Percentiles rank a stretch among this genome's conserved stretches.
These are phyloP conservation scores for Reticulitermes lucifugus DNA, from an alignment of 2,888 invertebrate species.

Conservation along the genomic window DNA sequence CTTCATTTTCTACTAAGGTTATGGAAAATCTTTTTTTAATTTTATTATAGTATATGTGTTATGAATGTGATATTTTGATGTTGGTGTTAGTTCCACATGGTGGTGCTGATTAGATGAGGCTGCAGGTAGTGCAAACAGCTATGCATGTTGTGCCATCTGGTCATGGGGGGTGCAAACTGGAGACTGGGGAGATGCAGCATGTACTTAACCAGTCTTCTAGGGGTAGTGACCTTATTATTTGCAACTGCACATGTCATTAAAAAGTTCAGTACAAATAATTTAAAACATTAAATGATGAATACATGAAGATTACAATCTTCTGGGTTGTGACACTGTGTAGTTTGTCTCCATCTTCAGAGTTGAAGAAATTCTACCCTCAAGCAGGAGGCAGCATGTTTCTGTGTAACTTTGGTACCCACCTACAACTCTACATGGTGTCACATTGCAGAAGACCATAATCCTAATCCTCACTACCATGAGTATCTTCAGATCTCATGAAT, in stretches of 20 bases:
- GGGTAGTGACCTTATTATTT: background rate
- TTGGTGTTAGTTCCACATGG: constrained; percentile 19
- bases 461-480: no score
- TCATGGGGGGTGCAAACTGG: background rate
- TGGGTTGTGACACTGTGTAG: no score
- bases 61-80: background rate
- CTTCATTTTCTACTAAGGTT: background rate
- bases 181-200: background rate
- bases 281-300: background rate
- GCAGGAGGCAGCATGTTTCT: no score
- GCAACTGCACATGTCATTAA: no score
- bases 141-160: background rate
- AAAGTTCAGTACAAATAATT: background rate
- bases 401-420: no score
- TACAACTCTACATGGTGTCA: no score
- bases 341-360: no score
- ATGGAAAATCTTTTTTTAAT: background rate
- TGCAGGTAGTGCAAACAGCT: background rate
- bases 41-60: no score
- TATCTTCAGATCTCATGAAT: no score
- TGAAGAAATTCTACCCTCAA: no score
- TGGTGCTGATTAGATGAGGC: background rate
- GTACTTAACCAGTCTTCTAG: background rate
- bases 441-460: no score
- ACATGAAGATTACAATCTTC: no score